Conservation (phyloP, 2,113 vertebrate genomes). For the Rissa tridactyla region DNA sequence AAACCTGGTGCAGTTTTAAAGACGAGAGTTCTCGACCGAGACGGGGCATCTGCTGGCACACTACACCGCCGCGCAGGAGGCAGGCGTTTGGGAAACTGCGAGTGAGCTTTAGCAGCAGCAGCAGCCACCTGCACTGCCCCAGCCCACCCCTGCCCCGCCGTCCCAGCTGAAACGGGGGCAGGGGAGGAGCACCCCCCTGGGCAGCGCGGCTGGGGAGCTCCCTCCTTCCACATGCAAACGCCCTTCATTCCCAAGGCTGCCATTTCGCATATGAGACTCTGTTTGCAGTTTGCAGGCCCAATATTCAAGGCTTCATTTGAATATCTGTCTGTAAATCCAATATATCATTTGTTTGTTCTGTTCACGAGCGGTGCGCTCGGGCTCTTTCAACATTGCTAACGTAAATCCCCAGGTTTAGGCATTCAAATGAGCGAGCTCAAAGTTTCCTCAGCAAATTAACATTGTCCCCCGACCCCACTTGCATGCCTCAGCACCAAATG, state of each 20-base stretch:
- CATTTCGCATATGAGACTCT: neutral
- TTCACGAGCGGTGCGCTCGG: neutral
- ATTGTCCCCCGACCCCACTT: fast-evolving
- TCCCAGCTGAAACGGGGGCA: neutral
- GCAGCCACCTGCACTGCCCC: neutral
- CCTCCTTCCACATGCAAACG: neutral
- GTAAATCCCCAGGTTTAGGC: neutral
- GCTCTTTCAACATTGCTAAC: neutral
- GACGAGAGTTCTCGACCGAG: fast-evolving
- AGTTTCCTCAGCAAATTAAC: neutral
- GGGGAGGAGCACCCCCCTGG: neutral
- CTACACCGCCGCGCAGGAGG: neutral
- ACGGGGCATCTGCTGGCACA: neutral
- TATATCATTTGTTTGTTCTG: neutral
- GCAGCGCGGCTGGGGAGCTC: neutral
- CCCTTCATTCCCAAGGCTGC: neutral
- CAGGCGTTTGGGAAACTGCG: neutral
- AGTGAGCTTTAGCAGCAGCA: neutral
- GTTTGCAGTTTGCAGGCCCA: neutral
- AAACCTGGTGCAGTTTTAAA: too few relatives aligned
- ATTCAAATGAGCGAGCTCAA: neutral
- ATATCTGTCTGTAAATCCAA: neutral
- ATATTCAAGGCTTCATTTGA: neutral
- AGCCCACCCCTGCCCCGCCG: neutral
- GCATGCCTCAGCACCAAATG: neutral